Evolutionary conservation across 2,797 vertebrate species (phyloP), one percentile per base, ranked within the genome.

Genomic region (Phyllotis vaccarum): DNA sequence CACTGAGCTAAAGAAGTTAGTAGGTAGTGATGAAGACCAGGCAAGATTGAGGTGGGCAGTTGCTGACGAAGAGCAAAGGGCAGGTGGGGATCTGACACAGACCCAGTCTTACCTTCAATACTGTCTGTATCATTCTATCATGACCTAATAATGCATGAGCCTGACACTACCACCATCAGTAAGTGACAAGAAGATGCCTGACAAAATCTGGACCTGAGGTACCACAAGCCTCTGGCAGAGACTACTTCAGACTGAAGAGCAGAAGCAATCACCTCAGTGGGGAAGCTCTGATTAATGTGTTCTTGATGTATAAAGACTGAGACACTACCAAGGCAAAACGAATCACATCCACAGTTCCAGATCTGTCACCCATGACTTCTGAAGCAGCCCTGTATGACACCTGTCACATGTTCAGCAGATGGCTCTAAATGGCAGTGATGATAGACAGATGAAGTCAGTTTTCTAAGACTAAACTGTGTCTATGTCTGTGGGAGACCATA

Each of bases 1-100:
- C 92, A 89, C 79, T 80, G 96, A 90, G 79, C 95, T 95, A 54
- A 93, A 96, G 75, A 97, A 93, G 79, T 93, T 96, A 93, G 92
- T 60, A 85, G 90, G 92, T 43, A 29, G 43, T 31, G 21, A 64
- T 7, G 70, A 62, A 87, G 79, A 91, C 29, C 24, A 72, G 85
- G 89, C 74, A 93, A 79, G 68, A 27, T n/a, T 83, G 68, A 34
- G 7, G 11, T 5, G 6, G 76, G 80, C 21, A 70, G 62, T 58
- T 82, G 72, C 87, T 72, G 60, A 92, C 0, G 9, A 31, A 93
- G 91, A 91, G 74, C 76, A 88, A 64, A 64, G 86, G 88, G 75
- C 78, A 76, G 79, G 5, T 46, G 34, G 79, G 74, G 75, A 72
- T 66, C 1, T 70, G 93, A 89, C 93, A 96, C 24, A 83, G 93